Conservation (phyloP, 2,113 vertebrate species). For the Lagopus leucura region DNA sequence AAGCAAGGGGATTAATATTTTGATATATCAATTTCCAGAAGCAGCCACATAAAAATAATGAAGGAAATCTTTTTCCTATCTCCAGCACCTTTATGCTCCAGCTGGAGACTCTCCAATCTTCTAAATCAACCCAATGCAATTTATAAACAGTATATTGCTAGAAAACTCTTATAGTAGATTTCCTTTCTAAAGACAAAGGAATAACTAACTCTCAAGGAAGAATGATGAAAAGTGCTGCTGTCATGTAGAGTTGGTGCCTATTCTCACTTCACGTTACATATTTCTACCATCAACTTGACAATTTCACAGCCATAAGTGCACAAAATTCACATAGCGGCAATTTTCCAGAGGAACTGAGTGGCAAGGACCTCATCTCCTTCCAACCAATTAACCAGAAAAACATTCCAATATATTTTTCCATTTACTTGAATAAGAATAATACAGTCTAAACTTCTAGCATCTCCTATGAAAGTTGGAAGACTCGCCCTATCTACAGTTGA, state of each 20-base stretch:
- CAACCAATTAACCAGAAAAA: slow-evolving; percentile 62
- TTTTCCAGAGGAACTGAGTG: slow-evolving; percentile 54
- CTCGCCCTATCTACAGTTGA: slow-evolving; percentile 1
- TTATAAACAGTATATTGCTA: not conserved
- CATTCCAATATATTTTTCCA: slow-evolving; percentile 19
- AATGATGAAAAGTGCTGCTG: slow-evolving; percentile 46
- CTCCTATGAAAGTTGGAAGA: slow-evolving; percentile 14
- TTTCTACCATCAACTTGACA: slow-evolving; percentile 47
- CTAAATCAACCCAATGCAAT: not conserved
- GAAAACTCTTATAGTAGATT: not conserved
- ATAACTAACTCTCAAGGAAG: slow-evolving; percentile 30
- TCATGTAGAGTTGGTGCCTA: slow-evolving; percentile 38
- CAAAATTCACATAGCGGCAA: slow-evolving; percentile 57
- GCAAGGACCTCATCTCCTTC: slow-evolving; percentile 35
- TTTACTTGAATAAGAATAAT: not conserved
- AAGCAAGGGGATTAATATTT: not conserved
- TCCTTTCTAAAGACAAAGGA: not conserved
- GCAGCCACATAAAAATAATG: not conserved
- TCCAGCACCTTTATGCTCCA: not conserved
- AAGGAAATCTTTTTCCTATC: not conserved
- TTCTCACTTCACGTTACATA: not conserved
- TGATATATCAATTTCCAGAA: not conserved
- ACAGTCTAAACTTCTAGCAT: not conserved
- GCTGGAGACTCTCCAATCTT: not conserved
- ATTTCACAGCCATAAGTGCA: slow-evolving; percentile 46